Evolutionary conservation across 1,140 invertebrate genomes (phyloP).

Genomic region (Zaprionus gabonicus): DNA sequence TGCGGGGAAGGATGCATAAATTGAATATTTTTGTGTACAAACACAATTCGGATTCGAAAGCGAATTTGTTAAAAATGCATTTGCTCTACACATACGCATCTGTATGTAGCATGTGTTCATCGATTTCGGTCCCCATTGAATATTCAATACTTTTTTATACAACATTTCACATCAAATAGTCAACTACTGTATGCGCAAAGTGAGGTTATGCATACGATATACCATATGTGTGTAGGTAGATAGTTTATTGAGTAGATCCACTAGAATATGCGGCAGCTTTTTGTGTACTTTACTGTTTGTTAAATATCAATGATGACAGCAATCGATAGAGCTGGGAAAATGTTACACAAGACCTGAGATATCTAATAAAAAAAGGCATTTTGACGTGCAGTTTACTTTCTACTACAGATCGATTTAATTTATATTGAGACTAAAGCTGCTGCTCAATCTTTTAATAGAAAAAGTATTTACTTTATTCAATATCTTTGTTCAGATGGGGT

Average conservation of each 20-base stretch:
- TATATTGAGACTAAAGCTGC: too few relatives aligned
- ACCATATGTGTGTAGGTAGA: not conserved
- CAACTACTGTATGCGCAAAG: conserved; percentile 21
- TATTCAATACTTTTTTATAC: conserved; percentile 33
- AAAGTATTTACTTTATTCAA: too few relatives aligned
- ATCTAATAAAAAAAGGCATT: too few relatives aligned
- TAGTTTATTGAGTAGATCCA: not conserved
- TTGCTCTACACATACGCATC: not conserved
- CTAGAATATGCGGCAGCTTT: not conserved
- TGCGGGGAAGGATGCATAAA: conserved; percentile 25
- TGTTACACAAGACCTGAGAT: too few relatives aligned
- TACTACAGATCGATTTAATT: too few relatives aligned
- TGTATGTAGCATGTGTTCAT: conserved; percentile 16
- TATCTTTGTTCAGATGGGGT: too few relatives aligned
- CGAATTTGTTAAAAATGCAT: conserved; percentile 48
- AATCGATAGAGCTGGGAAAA: too few relatives aligned
- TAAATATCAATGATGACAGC: too few relatives aligned
- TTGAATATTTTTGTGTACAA: conserved; percentile 38
- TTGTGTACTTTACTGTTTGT: not conserved
- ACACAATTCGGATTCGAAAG: conserved; percentile 37
- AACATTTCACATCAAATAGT: conserved; percentile 19
- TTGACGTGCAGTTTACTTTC: too few relatives aligned
- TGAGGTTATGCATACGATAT: conserved; percentile 17
- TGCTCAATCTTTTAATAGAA: too few relatives aligned
- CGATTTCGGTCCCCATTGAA: conserved; percentile 18